Base-by-base conservation (phyloP, 2,888 invertebrate genomes). In the Andrena praecox region DNA sequence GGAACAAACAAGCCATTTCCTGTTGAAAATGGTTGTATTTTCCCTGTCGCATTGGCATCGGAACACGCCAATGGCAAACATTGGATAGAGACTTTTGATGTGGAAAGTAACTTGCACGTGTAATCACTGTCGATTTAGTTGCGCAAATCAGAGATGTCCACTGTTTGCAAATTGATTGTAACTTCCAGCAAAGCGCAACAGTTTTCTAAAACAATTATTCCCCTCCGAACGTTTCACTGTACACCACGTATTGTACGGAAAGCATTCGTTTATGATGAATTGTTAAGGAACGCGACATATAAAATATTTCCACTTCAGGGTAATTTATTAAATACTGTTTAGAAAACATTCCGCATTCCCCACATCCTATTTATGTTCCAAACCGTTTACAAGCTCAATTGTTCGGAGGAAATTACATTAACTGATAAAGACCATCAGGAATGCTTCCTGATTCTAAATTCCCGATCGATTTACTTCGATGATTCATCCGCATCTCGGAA, bases 141-240 rank as follows among this genome's bases (percentile, higher is more conserved):
- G 70, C 31, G 67, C 24, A 5, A n/a, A 68, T 33, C 35, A 42
- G n/a, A 78, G 62, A 74, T 78, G 68, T 56, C 16, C 3, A 48
- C 5, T 35, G 50, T 12, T 48, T 33, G 50, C 16, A 10, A 70
- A 80, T 56, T 79, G 50, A 76, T 76, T 31, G 68, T 52, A 67
- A 33, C 59, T 54, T 76, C 20, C 6, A n/a, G 7, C 54, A 76
- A 68, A 71, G 27, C 56, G 7, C 77, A 35, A 20, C 80, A 50
- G 27, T 42, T 80, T 60, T 48, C 1, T 48, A 77, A 27, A 59
- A 1, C 8, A 3, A 52, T 73, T 48, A 3, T 20, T 10, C 56
- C 20, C 12, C 10, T 31, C 1, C 52, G 2, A 50, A 35, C 20
- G 16, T 56, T 56, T 35, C 50, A 10, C n/a, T 16, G 35, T 8